Evolutionary conservation across 2,113 vertebrate genomes (phyloP).

Genomic region (Sterna hirundo): DNA sequence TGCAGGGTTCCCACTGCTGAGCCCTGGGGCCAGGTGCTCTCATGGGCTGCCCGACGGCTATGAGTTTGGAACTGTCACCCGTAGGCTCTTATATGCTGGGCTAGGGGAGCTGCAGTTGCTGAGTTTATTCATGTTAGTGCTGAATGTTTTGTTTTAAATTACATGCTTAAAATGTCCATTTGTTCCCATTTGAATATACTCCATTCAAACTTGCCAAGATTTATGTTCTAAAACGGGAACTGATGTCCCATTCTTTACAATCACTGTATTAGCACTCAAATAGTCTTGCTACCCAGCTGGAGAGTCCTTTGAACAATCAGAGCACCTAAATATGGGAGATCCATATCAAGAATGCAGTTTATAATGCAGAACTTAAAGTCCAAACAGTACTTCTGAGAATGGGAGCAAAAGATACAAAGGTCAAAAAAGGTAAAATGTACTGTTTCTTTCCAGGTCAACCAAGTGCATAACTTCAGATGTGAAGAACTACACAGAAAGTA

Average conservation of each 20-base stretch:
- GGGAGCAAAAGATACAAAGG: background rate
- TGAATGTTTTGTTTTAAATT: constrained; percentile 67
- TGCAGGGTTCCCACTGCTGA: background rate
- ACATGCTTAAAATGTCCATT: constrained; percentile 60
- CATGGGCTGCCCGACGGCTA: background rate
- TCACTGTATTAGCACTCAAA: constrained; percentile 63
- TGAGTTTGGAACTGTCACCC: background rate
- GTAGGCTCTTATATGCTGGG: background rate
- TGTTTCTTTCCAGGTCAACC: background rate
- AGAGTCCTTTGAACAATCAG: constrained; percentile 56
- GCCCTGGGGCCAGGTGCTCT: background rate
- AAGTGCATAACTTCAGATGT: background rate
- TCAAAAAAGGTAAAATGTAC: background rate
- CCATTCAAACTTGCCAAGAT: constrained; percentile 64
- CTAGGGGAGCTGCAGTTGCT: constrained; percentile 26
- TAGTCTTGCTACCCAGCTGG: constrained; percentile 56
- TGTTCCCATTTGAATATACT: constrained; percentile 59
- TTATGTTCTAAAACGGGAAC: constrained; percentile 63
- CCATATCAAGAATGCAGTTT: constrained; percentile 10
- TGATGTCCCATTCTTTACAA: constrained; percentile 66
- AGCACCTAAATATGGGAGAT: constrained; percentile 64
- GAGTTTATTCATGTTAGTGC: constrained; percentile 42
- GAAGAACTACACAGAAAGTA: background rate
- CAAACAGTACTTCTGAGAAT: constrained; percentile 2
- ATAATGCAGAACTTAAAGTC: background rate